Conservation (phyloP, 2,113 vertebrate species). For the Phainopepla nitens region DNA sequence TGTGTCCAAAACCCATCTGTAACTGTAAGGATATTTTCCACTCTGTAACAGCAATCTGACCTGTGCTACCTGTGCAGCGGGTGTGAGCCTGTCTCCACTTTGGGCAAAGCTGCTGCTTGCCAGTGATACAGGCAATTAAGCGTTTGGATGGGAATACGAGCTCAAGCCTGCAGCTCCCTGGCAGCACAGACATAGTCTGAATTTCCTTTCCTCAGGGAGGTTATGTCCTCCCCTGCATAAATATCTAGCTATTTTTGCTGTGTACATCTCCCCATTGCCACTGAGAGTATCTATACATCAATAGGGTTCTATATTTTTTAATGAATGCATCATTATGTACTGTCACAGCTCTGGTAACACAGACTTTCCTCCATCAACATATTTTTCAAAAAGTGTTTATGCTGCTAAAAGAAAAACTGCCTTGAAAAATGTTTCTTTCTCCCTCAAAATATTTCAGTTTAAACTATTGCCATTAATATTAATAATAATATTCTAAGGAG, state of each 20-base stretch:
- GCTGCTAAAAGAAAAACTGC: not conserved
- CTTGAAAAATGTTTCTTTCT: not conserved
- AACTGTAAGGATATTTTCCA: not conserved
- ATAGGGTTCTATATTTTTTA: not conserved
- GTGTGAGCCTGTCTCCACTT: not conserved
- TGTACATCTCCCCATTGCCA: not conserved
- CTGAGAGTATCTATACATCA: not conserved
- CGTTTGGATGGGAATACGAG: not conserved
- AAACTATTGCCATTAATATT: not conserved
- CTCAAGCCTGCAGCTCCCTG: not conserved
- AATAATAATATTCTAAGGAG: not conserved
- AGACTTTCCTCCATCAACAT: not conserved
- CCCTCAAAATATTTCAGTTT: not conserved
- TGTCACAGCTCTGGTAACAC: not conserved
- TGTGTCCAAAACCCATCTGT: not conserved
- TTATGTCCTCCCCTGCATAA: not conserved
- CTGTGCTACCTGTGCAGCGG: not conserved
- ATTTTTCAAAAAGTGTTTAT: not conserved
- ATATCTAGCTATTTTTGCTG: not conserved
- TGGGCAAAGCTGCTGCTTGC: not conserved
- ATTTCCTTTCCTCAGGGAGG: not conserved
- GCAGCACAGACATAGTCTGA: not conserved
- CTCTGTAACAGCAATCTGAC: not conserved
- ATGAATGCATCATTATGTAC: not conserved
- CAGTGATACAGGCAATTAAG: not conserved